These are phyloP conservation scores for Crypturellus undulatus DNA, from an alignment of 2,113 vertebrate genomes.

Conservation along the genomic window DNA sequence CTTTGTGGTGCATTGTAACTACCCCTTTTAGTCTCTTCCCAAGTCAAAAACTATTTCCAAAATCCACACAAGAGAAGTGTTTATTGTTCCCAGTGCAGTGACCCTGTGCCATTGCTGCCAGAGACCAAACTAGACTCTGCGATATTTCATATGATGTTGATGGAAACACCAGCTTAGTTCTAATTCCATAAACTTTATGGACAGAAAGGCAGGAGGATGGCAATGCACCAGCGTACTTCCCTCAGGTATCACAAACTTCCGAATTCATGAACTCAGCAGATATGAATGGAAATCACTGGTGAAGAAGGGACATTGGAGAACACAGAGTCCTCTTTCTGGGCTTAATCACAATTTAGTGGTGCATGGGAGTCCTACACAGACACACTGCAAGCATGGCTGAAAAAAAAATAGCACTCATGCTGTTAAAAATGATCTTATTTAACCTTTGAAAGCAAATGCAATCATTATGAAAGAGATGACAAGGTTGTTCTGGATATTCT, in stretches of 20 bases:
- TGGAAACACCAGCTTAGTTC: background rate
- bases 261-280: background rate
- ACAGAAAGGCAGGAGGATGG: background rate
- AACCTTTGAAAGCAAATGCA: slow-evolving; percentile 45
- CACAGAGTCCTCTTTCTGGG: background rate
- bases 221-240: background rate
- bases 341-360: background rate
- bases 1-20: background rate
- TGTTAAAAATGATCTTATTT: slow-evolving; percentile 30
- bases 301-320: background rate
- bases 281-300: background rate
- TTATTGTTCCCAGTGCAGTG: background rate
- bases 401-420: background rate
- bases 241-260: background rate
- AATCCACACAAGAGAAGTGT: background rate
- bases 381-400: background rate
- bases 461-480: slow-evolving; percentile 8
- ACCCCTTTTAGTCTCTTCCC: background rate
- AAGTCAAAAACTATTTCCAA: background rate
- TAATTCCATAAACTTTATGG: background rate
- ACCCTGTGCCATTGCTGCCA: background rate
- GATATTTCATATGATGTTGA: background rate
- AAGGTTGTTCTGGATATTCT: slow-evolving; percentile 21
- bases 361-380: background rate
- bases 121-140: background rate